Evolutionary conservation across 2,888 invertebrate species (phyloP).

Genomic region (Sarcophaga rosellei): DNA sequence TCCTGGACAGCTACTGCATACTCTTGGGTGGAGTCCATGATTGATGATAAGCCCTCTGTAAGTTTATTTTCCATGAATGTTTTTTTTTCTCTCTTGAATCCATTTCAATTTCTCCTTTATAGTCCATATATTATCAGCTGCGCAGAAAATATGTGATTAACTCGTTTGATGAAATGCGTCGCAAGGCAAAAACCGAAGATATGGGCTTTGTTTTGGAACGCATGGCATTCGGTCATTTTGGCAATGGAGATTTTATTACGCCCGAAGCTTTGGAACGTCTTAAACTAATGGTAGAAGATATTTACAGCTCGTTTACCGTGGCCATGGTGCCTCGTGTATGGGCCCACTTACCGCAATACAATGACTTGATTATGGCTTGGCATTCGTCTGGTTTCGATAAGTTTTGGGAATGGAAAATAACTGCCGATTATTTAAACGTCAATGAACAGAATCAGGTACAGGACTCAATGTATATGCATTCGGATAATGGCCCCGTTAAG

Average conservation of each 20-base stretch:
- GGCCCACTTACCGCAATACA: constrained; percentile 83
- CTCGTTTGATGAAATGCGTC: constrained; percentile 60
- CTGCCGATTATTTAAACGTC: constrained; percentile 72
- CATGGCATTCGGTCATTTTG: constrained; percentile 81
- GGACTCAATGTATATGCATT: constrained; percentile 70
- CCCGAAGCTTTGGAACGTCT: constrained; percentile 83
- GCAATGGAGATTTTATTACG: constrained; percentile 79
- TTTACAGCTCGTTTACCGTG: constrained; percentile 85
- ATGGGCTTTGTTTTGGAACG: constrained; percentile 85
- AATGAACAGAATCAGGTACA: constrained; percentile 74
- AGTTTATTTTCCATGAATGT: not conserved
- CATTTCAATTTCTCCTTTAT: not conserved
- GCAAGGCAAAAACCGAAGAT: constrained; percentile 81
- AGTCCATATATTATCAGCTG: not conserved
- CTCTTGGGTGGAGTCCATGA: constrained; percentile 85
- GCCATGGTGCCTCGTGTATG: constrained; percentile 85
- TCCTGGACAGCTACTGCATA: constrained; percentile 86
- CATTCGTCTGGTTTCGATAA: constrained; percentile 85
- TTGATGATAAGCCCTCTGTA: constrained; percentile 61
- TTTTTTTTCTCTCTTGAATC: not conserved
- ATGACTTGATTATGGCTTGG: constrained; percentile 83
- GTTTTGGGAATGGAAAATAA: constrained; percentile 84
- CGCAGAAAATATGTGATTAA: not conserved
- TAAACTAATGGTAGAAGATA: constrained; percentile 85
- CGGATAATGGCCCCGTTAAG: constrained; percentile 72